phyloP scores from a whole-genome alignment of 35 echinoderm and acorn worm species.

The Amphiura filiformis region DNA sequence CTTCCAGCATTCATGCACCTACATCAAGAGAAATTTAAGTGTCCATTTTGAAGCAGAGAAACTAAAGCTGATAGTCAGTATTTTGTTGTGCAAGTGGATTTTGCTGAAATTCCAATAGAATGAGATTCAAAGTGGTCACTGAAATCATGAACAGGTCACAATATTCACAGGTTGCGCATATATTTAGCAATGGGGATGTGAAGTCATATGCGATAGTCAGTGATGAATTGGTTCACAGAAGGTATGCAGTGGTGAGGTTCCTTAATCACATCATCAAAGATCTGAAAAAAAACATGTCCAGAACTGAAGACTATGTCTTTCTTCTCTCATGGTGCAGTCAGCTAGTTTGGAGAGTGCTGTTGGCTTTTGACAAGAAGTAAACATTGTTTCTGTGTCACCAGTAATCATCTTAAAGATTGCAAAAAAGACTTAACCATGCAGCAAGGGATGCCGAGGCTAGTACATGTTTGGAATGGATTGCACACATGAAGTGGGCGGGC shows the following conservation, averaged over 20 bases:
- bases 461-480: too few species aligned
- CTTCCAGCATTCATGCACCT: constrained; percentile 20
- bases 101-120: constrained; percentile 57
- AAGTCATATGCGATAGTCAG: constrained; percentile 43
- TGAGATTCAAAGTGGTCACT: constrained; percentile 58
- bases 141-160: constrained; percentile 43
- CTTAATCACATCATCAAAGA: constrained; percentile 38
- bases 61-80: not conserved
- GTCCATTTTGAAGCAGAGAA: constrained; percentile 46
- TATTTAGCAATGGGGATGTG: constrained; percentile 12
- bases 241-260: constrained; percentile 31
- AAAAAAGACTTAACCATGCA: too few species aligned
- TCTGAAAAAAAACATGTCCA: not conserved
- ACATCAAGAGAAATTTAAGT: constrained; percentile 33
- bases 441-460: too few species aligned
- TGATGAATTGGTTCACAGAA: constrained; percentile 36
- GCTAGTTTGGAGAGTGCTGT: constrained; percentile 41
- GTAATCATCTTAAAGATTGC: too few species aligned
- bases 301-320: constrained; percentile 26
- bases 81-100: constrained; percentile 58
- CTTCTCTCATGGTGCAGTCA: constrained; percentile 40
- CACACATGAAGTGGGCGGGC: too few species aligned
- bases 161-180: constrained; percentile 40
- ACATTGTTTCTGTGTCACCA: too few species aligned
- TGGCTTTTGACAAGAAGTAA: too few species aligned